A percentile compares a stretch with the other conserved stretches of the same genome.
These are phyloP conservation scores for Squalus acanthias DNA, from an alignment of 2,797 vertebrate species.

Conservation along the genomic window DNA sequence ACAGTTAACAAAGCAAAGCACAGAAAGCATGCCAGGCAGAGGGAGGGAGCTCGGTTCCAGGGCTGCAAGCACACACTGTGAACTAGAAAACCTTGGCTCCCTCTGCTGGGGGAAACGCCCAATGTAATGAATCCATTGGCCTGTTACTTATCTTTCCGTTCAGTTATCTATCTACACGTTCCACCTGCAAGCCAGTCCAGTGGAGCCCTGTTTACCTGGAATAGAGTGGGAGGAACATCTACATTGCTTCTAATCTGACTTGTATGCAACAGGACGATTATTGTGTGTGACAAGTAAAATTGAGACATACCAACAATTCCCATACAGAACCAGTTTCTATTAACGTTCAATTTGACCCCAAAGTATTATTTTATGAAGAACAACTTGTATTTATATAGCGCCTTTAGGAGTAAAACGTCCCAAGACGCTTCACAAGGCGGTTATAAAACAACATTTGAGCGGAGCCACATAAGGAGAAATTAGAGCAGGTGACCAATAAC, in stretches of 20 bases:
- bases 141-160: not conserved
- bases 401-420: no score
- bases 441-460: no score
- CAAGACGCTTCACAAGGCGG: no score
- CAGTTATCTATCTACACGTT: not conserved
- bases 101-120: constrained; percentile 51
- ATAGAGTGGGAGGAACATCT: not conserved
- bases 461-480: no score
- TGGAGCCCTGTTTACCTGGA: not conserved
- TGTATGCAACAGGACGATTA: not conserved
- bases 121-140: not conserved
- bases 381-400: no score
- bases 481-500: no score
- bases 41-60: not conserved
- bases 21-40: not conserved
- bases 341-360: not conserved
- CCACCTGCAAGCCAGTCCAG: not conserved
- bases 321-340: not conserved
- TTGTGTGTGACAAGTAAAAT: not conserved
- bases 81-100: constrained; percentile 49
- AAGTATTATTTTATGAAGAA: not conserved
- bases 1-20: constrained; percentile 28
- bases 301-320: not conserved
- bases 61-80: not conserved
- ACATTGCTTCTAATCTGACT: not conserved